Base-by-base conservation (phyloP, 2,113 vertebrate genomes). In the Seriola aureovittata region DNA sequence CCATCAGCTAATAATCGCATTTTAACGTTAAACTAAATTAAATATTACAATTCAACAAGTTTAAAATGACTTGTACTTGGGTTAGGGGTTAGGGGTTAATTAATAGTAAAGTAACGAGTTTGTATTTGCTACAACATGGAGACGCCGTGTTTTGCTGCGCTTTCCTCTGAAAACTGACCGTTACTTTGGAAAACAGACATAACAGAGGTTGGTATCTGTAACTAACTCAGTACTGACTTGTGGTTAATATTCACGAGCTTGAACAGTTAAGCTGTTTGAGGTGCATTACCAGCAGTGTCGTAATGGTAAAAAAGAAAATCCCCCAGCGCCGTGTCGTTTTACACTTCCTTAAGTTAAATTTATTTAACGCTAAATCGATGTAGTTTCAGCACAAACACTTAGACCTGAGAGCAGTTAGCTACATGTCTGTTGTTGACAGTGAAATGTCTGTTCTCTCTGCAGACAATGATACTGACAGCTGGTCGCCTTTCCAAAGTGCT, bases 401-500 rank as follows among this genome's bases (percentile, higher is more conserved):
- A 2, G 2, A 9, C 57, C 13, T 8, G 2, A 1, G 1, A 32
- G 2, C 52, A 11, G n/a, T 59, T 9, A 48, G 25, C 55, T 58
- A 17, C 17, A 62, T 3, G 4, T 32, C 1, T 1, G 1, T 2
- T 9, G 21, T 25, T 60, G 4, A 62, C 25, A 19, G 46, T 13
- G 3, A 64, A 3, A 8, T 40, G 10, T 69, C 3, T 65, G 10
- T 65, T 4, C 23, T n/a, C 16, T 68, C 29, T 59, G 4, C 3
- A 85, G 85, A 25, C 2, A 2, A 94, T 95, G 94, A 25, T 85
- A 0, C 46, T 91, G 6, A 91, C 86, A 11, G 54, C 71, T 5
- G 8, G 52, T 19, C 70, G 93, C n/a, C 84, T 92, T 80, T 88
- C 90, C 42, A 95, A 78, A 82, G 95, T 89, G 10, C 96, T 99